Evolutionary conservation across 2,113 vertebrate genomes (phyloP).

Genomic region (Pseudorasbora parva): DNA sequence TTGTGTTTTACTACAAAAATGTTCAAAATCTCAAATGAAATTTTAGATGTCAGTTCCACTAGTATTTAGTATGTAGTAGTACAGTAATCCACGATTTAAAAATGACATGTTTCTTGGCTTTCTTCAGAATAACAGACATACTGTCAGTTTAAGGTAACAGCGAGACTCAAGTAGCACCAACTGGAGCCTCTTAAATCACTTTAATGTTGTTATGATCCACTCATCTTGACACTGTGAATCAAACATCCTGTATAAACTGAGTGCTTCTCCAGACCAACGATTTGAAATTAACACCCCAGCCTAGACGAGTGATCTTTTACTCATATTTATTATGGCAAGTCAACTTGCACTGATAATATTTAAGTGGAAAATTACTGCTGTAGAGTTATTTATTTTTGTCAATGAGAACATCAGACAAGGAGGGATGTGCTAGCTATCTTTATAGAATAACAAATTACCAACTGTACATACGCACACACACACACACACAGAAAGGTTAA

Average conservation of each 20-base stretch:
- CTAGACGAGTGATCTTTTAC: not conserved
- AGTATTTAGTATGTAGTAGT: not conserved
- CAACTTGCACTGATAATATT: slow-evolving; percentile 4
- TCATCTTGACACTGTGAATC: not conserved
- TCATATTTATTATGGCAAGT: not conserved
- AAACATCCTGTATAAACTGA: not conserved
- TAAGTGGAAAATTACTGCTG: not conserved
- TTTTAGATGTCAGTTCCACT: too few relatives aligned
- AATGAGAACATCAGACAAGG: not conserved
- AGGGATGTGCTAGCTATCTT: slow-evolving; percentile 6
- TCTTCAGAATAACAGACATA: not conserved
- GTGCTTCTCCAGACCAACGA: not conserved
- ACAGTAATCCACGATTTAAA: not conserved
- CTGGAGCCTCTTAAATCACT: slow-evolving; percentile 23
- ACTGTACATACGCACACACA: slow-evolving; percentile 1
- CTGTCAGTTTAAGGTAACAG: not conserved
- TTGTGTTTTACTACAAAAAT: not conserved
- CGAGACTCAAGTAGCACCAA: slow-evolving; percentile 1
- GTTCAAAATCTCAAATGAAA: too few relatives aligned
- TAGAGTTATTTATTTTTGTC: not conserved
- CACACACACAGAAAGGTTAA: slow-evolving; percentile 27
- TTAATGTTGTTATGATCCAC: not conserved
- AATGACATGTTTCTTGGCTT: not conserved
- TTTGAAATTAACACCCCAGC: not conserved
- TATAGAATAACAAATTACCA: slow-evolving; percentile 49